Evolutionary conservation across 1,140 invertebrate species (phyloP), one percentile per base, ranked within the genome.

Genomic region (Eubasilissa regina): DNA sequence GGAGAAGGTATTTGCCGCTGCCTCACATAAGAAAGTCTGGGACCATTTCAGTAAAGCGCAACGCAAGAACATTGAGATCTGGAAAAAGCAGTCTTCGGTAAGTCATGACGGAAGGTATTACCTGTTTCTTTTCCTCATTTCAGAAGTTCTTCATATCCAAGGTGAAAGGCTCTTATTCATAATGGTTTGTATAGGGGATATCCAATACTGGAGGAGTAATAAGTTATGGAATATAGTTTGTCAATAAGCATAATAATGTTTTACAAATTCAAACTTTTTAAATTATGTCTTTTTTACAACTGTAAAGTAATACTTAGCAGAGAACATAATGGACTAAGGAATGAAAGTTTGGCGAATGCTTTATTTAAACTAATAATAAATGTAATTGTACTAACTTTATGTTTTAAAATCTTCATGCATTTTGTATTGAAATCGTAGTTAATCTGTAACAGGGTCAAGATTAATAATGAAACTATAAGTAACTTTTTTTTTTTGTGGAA

Each of bases 1-100:
- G 91, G 97, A 97, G 93, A 94, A 95, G 91, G 96, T 98, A 89
- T 98, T 98, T 92, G 91, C 91, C 87, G 94, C 96, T 84, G 95
- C 97, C 86, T 95, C 94, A 89, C 97, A 98, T 91, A 97, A 98
- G 94, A 97, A 97, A 90, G 96, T 97, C 89, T 98, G 97, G 97
- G 97, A 99, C 93, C 97, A 98, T 93, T 98, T 99, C 93, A 97
- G 96, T 89, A 98, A 98, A 93, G 96, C 97, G 82, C 97, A 98
- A 90, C 92, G 97, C 90, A 98, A 98, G 93, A 98, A 98, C 91
- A 97, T 98, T 90, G 97, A 98, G 89, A 94, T 95, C 86, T 98
- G 97, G 97, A 97, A 96, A 91, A 98, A 97, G 92, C 96, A 97
- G 91, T 95, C 95, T 74, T 93, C 94, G 95, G 97, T 98, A 97